Base-by-base conservation (phyloP, 2,888 invertebrate genomes). In the Sialis lutaria region DNA sequence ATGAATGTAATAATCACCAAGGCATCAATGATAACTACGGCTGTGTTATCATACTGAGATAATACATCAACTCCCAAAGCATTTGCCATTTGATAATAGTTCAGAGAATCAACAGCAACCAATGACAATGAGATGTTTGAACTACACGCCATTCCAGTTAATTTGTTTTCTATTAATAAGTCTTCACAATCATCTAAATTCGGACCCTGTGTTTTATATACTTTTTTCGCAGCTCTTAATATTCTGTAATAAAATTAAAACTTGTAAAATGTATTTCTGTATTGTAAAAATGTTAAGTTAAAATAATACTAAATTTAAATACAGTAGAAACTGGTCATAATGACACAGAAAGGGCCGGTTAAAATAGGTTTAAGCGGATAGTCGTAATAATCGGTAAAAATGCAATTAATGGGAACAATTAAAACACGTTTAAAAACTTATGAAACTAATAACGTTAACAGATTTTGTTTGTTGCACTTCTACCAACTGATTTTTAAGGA, bases 11-110 rank as follows among this genome's bases (percentile, higher is more conserved):
- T 35, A 42, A 65, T 64, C 65, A 84, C 84, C 68, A 75, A 70
- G 53, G 74, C 73, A 63, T 86, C 80, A 52, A 87, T 64, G 56
- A 87, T 80, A 46, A 84, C 72, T 41, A 75, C 75, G 32, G 75
- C 73, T 33, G 81, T 82, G 64, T 71, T 76, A 56, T 82, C 75
- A 49, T 65, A 69, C 49, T 61, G 68, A 40, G 67, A 70, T 8
- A 64, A 61, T 33, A 83, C 64, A 60, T 86, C 77, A 22, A 87
- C 70, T 2, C 86, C 87, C 5, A 89, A 70, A 30, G 74, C 73
- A 58, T 83, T 78, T 0, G 85, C 82, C 58, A 88, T 83, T 56
- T 82, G 76, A 53, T 75, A 75, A 58, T 82, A 82, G 46, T 72
- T 65, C 2, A 79, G 62, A 53, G 82, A 82, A 59, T 90, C 88